Conservation (phyloP, 2,888 invertebrate species). For the Serrognathus titanus region DNA sequence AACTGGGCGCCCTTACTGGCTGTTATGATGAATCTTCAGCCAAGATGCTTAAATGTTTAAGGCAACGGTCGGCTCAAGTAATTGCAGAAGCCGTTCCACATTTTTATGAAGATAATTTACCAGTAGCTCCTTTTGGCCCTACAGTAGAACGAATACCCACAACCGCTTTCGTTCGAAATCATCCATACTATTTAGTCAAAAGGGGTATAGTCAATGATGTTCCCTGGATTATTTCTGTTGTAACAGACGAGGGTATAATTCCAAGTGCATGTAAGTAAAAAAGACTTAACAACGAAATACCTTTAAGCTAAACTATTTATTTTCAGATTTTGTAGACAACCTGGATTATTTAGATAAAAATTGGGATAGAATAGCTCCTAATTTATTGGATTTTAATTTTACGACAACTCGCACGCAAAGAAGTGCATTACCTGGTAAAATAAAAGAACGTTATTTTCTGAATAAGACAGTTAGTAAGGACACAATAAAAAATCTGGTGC, state of each 20-base stretch:
- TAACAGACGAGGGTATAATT: slow-evolving; percentile 67
- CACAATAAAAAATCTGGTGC: no score
- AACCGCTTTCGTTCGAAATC: slow-evolving; percentile 55
- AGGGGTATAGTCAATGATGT: slow-evolving; percentile 57
- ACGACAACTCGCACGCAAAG: slow-evolving; percentile 52
- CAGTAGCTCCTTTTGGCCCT: no score
- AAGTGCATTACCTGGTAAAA: slow-evolving; percentile 50
- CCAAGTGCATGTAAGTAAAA: slow-evolving; percentile 57
- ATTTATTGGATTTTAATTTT: slow-evolving; percentile 61
- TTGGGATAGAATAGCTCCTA: slow-evolving; percentile 61
- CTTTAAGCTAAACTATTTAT: slow-evolving; percentile 7
- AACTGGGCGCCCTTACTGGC: slow-evolving; percentile 57
- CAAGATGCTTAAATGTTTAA: slow-evolving; percentile 63
- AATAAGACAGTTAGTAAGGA: slow-evolving; percentile 38
- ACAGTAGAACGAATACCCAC: no score
- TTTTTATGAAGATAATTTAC: not conserved
- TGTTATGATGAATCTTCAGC: slow-evolving; percentile 54
- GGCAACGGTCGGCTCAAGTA: slow-evolving; percentile 54
- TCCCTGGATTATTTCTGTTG: slow-evolving; percentile 65
- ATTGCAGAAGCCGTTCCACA: slow-evolving; percentile 51
- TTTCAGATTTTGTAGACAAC: slow-evolving; percentile 35
- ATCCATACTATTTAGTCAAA: slow-evolving; percentile 58
- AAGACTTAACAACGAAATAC: slow-evolving; percentile 21
- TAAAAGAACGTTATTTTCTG: slow-evolving; percentile 57
- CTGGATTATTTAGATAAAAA: slow-evolving; percentile 51